These are phyloP conservation scores for Phrynocephalus versicolor DNA, from an alignment of 2,113 vertebrate species.

Conservation along the genomic window DNA sequence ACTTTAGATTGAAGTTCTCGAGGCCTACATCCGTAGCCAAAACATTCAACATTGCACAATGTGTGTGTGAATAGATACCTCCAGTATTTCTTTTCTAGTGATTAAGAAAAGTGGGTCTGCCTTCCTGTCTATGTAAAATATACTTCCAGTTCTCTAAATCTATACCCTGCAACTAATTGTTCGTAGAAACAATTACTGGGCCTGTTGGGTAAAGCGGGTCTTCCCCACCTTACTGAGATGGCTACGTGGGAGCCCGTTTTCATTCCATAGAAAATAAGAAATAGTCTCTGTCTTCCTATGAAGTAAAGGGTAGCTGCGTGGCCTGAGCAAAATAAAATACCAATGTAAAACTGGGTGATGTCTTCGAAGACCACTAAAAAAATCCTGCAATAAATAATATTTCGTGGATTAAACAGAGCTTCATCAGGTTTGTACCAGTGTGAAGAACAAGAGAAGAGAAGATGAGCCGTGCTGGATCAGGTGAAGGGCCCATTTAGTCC, in stretches of 20 bases:
- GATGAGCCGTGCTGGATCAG: too few species aligned
- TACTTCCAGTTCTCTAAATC: not conserved
- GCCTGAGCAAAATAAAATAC: too few species aligned
- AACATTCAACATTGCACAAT: constrained; percentile 45
- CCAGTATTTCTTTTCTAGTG: constrained; percentile 40
- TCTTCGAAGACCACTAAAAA: too few species aligned
- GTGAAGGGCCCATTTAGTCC: too few species aligned
- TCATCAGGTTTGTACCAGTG: too few species aligned
- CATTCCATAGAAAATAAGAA: not conserved
- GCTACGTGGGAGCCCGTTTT: not conserved
- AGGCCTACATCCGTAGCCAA: constrained; percentile 41
- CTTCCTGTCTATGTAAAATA: not conserved
- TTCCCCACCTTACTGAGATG: not conserved
- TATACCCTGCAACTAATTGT: not conserved
- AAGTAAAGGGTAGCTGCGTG: too few species aligned
- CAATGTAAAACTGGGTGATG: too few species aligned
- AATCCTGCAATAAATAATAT: too few species aligned
- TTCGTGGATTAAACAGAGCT: too few species aligned
- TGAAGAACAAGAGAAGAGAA: too few species aligned
- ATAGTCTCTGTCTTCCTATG: too few species aligned
- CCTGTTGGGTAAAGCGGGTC: not conserved
- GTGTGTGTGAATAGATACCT: constrained; percentile 18
- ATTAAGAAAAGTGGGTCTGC: not conserved
- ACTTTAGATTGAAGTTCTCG: constrained; percentile 65
- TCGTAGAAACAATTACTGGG: not conserved